phyloP scores from a whole-genome alignment of 2,113 vertebrate genomes.

The Proteles cristata region DNA sequence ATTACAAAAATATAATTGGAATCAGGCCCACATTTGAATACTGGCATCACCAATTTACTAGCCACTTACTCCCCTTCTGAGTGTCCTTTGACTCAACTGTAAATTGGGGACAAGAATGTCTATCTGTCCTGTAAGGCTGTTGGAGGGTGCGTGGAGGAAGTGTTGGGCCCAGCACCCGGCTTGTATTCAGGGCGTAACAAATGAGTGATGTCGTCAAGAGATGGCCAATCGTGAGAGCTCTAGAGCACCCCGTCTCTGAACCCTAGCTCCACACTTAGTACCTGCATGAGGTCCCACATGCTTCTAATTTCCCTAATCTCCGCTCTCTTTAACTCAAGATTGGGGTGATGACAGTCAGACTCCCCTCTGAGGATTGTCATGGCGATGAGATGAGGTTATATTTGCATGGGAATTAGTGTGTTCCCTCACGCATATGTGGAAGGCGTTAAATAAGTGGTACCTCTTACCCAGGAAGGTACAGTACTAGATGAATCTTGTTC shows the following conservation, averaged over 20 bases:
- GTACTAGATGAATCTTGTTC: not conserved
- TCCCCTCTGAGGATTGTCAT: not conserved
- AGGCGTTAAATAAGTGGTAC: not conserved
- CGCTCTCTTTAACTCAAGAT: not conserved
- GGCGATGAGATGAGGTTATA: not conserved
- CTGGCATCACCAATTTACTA: not conserved
- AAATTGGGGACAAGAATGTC: not conserved
- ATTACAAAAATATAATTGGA: not conserved
- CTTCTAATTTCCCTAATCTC: constrained; percentile 15
- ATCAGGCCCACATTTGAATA: not conserved
- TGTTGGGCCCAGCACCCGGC: not conserved
- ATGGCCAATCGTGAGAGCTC: not conserved
- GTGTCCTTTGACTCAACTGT: not conserved
- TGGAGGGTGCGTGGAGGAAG: rapidly evolving
- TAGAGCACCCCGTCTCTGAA: not conserved
- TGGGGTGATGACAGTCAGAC: not conserved
- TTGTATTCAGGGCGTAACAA: not conserved
- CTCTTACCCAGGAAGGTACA: not conserved
- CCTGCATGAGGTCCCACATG: rapidly evolving
- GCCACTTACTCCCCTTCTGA: rapidly evolving
- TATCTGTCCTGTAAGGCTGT: not conserved
- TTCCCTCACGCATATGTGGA: not conserved
- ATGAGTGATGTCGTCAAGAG: not conserved
- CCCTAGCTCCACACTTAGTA: not conserved
- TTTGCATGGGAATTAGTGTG: not conserved